Evolutionary conservation across 2,888 invertebrate species (phyloP), one percentile per base, ranked within the genome.

Genomic region (Hipparchia sbordonii): DNA sequence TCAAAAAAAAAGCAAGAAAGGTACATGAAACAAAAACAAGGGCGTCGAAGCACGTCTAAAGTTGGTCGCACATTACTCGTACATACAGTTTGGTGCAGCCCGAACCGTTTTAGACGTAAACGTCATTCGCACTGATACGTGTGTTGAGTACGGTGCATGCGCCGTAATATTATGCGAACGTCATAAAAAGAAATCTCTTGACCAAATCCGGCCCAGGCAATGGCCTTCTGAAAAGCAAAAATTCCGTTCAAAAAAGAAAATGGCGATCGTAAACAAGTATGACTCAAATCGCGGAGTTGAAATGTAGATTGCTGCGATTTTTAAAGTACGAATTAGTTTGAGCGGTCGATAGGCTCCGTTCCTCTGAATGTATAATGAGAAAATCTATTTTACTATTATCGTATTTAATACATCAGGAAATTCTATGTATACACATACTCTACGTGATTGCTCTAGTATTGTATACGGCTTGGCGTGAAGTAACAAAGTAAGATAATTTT

Each of bases 391-490:
- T 91, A 90, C 39, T 39, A 39, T 83, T 90, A 91, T 76, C 79
- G 82, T 89, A 89, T 91, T 89, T 90, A 90, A 89, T 84, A 84
- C 12, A 85, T 87, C 81, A 85, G 82, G 88, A 86, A 82, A 84
- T 84, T 82, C 84, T 87, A 87, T 90, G 87, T 90, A 88, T 90
- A 89, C 87, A 88, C 82, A 86, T 81, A 79, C 82, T 82, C 84
- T 87, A 85, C 85, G 87, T 88, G 88, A 86, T 84, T 82, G 86
- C 90, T 91, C 88, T 91, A 90, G 89, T 91, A 90, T 92, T 91
- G 92, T 91, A 90, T 90, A 89, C 92, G 91, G 89, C 90, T 91
- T 89, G 91, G 90, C 86, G 82, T 87, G n/a, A 87, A 86, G 84
- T 90, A 88, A 89, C 90, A 89, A 88, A 90, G 86, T 89, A 90